Percentiles rank a stretch among this genome's conserved stretches.
Evolutionary conservation across 2,888 invertebrate species (phyloP).

Genomic region (Leucophenga montana): DNA sequence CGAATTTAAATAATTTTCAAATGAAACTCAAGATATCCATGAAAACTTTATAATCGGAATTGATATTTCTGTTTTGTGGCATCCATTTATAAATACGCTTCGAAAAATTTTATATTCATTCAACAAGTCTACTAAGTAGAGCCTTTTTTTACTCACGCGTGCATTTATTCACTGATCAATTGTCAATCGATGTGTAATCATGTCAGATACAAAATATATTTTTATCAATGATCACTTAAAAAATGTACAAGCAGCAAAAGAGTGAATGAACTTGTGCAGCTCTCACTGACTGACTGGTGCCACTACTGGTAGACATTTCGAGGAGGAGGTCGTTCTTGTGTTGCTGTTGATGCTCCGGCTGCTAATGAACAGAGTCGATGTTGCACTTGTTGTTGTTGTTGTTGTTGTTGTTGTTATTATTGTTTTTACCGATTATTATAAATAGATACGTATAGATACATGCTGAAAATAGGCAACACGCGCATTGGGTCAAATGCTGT

Average conservation of each 20-base stretch:
- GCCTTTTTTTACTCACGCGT: no score
- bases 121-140: no score
- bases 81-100: no score
- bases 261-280: constrained; percentile 6
- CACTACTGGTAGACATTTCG: not conserved
- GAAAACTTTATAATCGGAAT: no score
- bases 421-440: not conserved
- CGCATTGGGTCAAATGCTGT: constrained; percentile 11
- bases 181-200: no score
- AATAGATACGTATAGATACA: not conserved
- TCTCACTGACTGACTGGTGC: not conserved
- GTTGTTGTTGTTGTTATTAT: not conserved
- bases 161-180: no score
- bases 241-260: not conserved
- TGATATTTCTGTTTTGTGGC: no score
- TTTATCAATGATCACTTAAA: constrained; percentile 5
- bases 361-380: not conserved
- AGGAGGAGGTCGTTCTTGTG: constrained; percentile 3
- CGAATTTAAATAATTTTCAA: no score
- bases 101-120: no score
- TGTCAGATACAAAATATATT: not conserved
- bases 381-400: no score
- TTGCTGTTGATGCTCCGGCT: not conserved
- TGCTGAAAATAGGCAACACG: not conserved
- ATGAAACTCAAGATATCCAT: no score